phyloP scores from a whole-genome alignment of 2,888 invertebrate genomes.

The Oscheius onirici region DNA sequence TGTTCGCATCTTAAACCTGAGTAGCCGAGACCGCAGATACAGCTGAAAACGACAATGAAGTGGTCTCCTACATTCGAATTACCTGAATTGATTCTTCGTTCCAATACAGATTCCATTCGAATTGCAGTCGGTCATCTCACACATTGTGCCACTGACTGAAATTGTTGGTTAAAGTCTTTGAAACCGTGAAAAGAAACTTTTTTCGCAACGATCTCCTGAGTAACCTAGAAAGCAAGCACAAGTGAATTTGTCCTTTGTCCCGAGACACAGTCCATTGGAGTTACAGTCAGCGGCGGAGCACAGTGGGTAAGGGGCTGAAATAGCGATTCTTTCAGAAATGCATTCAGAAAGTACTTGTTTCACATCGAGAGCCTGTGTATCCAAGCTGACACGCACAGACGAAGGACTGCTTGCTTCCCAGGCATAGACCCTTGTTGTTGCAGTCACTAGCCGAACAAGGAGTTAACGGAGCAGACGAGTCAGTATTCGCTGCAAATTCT shows the following conservation, averaged over 20 bases:
- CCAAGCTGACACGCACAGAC: constrained; percentile 58
- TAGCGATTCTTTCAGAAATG: neutral
- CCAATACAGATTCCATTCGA: constrained; percentile 58
- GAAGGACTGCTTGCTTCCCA: constrained; percentile 59
- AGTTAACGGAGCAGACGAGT: constrained; percentile 50
- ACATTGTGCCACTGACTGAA: constrained; percentile 57
- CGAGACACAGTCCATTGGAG: constrained; percentile 62
- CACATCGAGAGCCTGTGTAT: constrained; percentile 52
- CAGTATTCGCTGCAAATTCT: constrained; percentile 42
- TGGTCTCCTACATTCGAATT: neutral
- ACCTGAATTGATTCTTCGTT: constrained; percentile 44
- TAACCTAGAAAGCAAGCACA: constrained; percentile 62
- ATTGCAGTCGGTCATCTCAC: constrained; percentile 60
- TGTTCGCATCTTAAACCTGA: constrained; percentile 50
- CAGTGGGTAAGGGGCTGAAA: constrained; percentile 48
- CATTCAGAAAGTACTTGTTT: constrained; percentile 38
- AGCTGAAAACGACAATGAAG: constrained; percentile 5
- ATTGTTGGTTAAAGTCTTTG: neutral
- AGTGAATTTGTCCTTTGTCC: constrained; percentile 51
- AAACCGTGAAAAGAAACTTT: constrained; percentile 32
- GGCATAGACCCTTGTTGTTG: constrained; percentile 62
- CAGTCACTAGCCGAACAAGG: constrained; percentile 62
- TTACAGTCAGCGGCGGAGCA: constrained; percentile 61
- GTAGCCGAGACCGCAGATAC: constrained; percentile 54
- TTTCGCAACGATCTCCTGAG: constrained; percentile 55